These are phyloP conservation scores for Tachuris rubrigastra DNA, from an alignment of 2,113 vertebrate species.

Conservation along the genomic window DNA sequence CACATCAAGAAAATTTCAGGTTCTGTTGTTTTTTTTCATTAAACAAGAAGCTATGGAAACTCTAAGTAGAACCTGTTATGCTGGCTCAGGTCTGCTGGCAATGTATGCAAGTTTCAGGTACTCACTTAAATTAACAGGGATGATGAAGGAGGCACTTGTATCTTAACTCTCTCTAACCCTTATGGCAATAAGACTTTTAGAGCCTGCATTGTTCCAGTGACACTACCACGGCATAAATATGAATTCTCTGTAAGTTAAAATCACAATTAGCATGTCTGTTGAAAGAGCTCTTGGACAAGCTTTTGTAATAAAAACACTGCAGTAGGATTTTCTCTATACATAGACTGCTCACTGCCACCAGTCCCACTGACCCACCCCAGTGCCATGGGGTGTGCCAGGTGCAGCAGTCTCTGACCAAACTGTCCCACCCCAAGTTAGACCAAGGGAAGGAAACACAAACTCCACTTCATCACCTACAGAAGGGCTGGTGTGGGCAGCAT, in stretches of 20 bases:
- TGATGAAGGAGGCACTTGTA: neutral
- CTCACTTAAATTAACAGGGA: neutral
- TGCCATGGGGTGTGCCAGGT: neutral
- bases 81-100: neutral
- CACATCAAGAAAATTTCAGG: neutral
- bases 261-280: neutral
- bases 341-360: accelerated
- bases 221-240: neutral
- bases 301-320: neutral
- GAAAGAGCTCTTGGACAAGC: neutral
- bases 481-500: neutral
- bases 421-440: too few relatives aligned
- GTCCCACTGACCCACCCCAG: neutral
- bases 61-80: slow-evolving; percentile 23
- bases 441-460: neutral
- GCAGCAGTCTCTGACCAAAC: neutral
- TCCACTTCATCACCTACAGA: neutral
- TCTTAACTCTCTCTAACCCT: neutral
- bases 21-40: neutral
- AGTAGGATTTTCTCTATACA: neutral
- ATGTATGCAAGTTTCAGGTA: neutral
- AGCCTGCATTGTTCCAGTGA: neutral
- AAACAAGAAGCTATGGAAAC: neutral
- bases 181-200: neutral
- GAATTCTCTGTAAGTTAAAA: neutral